Evolutionary conservation across 1,140 invertebrate genomes (phyloP).

Genomic region (Cyclargus thomasi): DNA sequence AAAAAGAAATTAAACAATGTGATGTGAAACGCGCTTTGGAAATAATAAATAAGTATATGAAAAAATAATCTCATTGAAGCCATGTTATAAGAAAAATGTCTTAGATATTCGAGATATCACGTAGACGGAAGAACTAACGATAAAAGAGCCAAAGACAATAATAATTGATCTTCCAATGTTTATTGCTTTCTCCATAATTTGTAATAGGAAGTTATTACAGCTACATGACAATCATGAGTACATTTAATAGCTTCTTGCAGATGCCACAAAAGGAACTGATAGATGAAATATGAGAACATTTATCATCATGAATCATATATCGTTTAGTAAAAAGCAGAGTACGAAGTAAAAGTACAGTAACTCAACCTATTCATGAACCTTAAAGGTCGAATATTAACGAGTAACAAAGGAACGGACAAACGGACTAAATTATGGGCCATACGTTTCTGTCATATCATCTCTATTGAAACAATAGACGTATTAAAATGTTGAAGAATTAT

Average conservation of each 20-base stretch:
- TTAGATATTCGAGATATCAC: not conserved
- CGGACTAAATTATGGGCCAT: conserved; percentile 12
- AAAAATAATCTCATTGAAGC: not conserved
- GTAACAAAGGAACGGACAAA: conserved; percentile 2
- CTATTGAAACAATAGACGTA: conserved; percentile 26
- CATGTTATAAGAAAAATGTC: not conserved
- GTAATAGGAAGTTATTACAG: conserved; percentile 13
- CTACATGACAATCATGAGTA: conserved; percentile 2
- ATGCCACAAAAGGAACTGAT: not conserved
- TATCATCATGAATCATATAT: no score
- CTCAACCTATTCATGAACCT: conserved; percentile 1
- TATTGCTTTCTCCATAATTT: conserved; percentile 10
- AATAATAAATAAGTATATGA: not conserved
- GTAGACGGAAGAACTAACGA: not conserved
- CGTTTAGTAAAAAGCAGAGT: not conserved
- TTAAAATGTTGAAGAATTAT: conserved; percentile 20
- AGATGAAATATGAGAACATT: not conserved
- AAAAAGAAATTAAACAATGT: not conserved
- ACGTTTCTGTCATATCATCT: conserved; percentile 22
- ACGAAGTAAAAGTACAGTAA: not conserved
- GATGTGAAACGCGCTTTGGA: not conserved
- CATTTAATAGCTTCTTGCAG: not conserved
- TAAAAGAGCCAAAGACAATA: not conserved
- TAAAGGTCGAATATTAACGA: conserved; percentile 7
- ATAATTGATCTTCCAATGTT: not conserved